phyloP scores from a whole-genome alignment of 2,888 invertebrate species.

The Endotricha flammealis region DNA sequence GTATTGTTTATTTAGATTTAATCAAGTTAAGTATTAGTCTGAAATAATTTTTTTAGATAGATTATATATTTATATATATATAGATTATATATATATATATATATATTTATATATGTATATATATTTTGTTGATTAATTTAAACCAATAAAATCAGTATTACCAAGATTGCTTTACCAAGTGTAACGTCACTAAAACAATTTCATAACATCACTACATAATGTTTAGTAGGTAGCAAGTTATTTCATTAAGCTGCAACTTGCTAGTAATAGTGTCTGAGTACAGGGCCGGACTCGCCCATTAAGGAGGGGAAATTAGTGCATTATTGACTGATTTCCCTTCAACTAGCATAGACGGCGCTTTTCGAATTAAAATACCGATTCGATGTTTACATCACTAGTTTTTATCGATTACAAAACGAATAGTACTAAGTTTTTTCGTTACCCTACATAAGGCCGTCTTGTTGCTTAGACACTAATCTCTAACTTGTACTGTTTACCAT shows the following conservation, averaged over 20 bases:
- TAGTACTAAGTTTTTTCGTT: too few relatives aligned
- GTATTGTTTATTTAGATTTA: too few relatives aligned
- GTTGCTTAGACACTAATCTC: too few relatives aligned
- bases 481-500: too few relatives aligned
- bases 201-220: not conserved
- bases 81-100: too few relatives aligned
- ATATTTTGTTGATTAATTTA: too few relatives aligned
- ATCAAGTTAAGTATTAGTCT: too few relatives aligned
- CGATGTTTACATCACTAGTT: slow-evolving; percentile 50
- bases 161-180: too few relatives aligned
- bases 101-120: too few relatives aligned
- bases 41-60: too few relatives aligned
- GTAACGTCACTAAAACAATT: not conserved
- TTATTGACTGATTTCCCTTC: slow-evolving; percentile 77
- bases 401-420: slow-evolving; percentile 32
- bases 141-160: not conserved
- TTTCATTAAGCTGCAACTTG: slow-evolving; percentile 47
- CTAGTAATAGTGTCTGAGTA: slow-evolving; percentile 60
- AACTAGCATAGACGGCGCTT: slow-evolving; percentile 64
- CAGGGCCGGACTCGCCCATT: slow-evolving; percentile 57
- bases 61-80: too few relatives aligned
- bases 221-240: slow-evolving; percentile 26
- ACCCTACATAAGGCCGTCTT: too few relatives aligned
- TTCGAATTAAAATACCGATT: slow-evolving; percentile 58
- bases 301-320: slow-evolving; percentile 77